phyloP scores from a whole-genome alignment of 2,888 invertebrate species.

The Microplitis manilae region DNA sequence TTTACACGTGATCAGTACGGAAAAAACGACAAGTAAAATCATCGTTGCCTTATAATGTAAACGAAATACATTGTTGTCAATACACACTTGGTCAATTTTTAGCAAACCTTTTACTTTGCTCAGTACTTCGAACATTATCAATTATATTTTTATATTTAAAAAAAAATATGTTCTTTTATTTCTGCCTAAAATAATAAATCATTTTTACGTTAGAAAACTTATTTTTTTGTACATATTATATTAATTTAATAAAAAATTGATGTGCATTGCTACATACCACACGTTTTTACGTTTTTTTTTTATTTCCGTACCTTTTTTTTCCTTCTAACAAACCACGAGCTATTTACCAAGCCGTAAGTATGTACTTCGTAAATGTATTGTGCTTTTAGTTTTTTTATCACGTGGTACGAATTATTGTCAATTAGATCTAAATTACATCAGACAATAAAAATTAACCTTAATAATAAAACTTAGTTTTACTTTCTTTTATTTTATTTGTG shows the following conservation, averaged over 20 bases:
- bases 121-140: slow-evolving; percentile 59
- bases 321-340: too few relatives aligned
- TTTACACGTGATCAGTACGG: slow-evolving; percentile 61
- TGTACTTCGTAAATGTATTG: too few relatives aligned
- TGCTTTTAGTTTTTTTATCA: background rate
- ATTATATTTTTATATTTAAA: background rate
- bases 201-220: too few relatives aligned
- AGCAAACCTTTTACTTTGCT: slow-evolving; percentile 55
- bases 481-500: background rate
- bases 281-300: too few relatives aligned
- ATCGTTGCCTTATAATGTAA: slow-evolving; percentile 61
- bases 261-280: too few relatives aligned
- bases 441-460: background rate
- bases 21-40: slow-evolving; percentile 56
- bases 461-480: background rate
- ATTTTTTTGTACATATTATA: too few relatives aligned
- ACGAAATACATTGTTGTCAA: slow-evolving; percentile 57
- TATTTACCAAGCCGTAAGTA: too few relatives aligned
- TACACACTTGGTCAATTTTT: slow-evolving; percentile 49
- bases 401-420: background rate
- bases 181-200: too few relatives aligned
- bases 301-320: too few relatives aligned
- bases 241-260: too few relatives aligned
- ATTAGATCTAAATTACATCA: background rate
- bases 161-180: background rate